Evolutionary conservation across 2,113 vertebrate species (phyloP).

Genomic region (Empidonax traillii): DNA sequence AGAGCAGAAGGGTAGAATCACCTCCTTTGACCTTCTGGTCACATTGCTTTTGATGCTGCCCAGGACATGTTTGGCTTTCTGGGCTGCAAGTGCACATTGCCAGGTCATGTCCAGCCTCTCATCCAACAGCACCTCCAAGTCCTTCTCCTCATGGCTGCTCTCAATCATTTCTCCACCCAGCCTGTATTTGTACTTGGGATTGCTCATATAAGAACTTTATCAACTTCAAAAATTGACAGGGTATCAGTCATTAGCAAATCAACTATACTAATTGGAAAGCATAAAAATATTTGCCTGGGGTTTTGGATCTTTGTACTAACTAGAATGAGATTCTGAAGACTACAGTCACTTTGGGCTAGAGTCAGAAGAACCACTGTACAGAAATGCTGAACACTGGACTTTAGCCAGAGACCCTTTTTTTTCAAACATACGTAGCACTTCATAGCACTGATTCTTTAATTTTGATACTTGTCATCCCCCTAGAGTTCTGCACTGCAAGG

Average conservation of each 20-base stretch:
- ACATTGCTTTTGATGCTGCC: neutral
- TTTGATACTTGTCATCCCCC: neutral
- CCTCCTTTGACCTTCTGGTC: neutral
- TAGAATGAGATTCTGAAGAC: neutral
- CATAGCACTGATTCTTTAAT: neutral
- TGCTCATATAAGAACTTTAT: neutral
- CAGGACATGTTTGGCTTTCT: neutral
- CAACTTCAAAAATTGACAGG: neutral
- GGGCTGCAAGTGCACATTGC: neutral
- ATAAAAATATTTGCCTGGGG: neutral
- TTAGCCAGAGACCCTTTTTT: neutral
- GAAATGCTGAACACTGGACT: neutral
- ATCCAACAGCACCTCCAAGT: neutral
- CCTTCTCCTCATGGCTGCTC: neutral
- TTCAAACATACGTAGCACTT: neutral
- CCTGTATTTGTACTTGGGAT: neutral
- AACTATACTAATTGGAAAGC: neutral
- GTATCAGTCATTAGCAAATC: neutral
- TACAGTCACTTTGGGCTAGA: neutral
- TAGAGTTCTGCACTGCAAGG: neutral
- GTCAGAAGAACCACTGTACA: neutral
- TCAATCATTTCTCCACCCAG: neutral
- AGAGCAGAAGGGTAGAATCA: neutral
- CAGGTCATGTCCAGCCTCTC: neutral
- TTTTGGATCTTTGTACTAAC: neutral